Evolutionary conservation across 53 echinoderm and acorn worm species (phyloP).

Genomic region (Apostichopus leukothele): DNA sequence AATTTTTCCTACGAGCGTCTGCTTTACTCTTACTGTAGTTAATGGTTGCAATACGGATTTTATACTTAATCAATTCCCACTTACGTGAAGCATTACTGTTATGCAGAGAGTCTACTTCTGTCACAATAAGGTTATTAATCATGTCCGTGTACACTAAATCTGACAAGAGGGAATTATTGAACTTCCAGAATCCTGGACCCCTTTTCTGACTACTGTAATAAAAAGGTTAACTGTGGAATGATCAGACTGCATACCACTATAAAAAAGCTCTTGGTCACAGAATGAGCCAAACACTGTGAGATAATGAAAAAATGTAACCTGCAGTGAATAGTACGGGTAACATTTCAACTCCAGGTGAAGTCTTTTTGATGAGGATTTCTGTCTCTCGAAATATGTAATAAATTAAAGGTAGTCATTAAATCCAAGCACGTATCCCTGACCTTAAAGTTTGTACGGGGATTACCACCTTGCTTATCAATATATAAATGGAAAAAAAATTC

Average conservation of each 20-base stretch:
- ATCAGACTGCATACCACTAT: neutral
- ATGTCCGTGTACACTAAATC: neutral
- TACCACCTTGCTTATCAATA: neutral
- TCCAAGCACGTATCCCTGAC: neutral
- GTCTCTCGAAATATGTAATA: conserved; percentile 6
- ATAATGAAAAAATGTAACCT: neutral
- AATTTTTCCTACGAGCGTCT: no score
- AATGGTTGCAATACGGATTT: no score
- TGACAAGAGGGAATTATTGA: neutral
- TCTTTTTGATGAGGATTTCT: conserved; percentile 8
- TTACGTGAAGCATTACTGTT: no score
- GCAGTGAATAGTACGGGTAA: neutral
- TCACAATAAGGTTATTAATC: no score
- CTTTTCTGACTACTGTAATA: neutral
- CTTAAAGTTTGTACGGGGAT: neutral
- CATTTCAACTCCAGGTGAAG: neutral
- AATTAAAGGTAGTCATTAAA: neutral
- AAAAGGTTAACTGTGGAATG: neutral
- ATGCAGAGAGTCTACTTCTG: no score
- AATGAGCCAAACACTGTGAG: neutral
- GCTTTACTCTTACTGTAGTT: no score
- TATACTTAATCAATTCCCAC: no score
- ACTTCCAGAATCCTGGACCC: neutral
- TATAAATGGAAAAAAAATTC: no score
- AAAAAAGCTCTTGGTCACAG: neutral